Evolutionary conservation across 2,888 invertebrate genomes (phyloP), one percentile per base, ranked within the genome.

Genomic region (Hirtodrosophila alboralis): DNA sequence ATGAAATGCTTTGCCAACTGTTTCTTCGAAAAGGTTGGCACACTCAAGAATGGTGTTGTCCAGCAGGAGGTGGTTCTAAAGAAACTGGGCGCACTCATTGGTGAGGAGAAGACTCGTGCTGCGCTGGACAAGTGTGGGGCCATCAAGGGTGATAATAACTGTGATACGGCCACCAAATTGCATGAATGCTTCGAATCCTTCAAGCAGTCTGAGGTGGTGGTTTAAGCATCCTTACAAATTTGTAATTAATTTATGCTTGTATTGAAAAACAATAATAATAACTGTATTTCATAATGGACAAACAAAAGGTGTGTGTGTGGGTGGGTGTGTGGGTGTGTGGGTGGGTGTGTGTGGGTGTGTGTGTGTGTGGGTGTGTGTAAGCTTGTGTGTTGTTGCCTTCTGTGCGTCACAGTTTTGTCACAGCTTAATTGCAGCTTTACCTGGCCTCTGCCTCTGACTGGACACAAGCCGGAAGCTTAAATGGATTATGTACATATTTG

Each of bases 1-100:
- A 31, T 79, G 2, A 88, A 88, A 53, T 89, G 90, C 65, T 89
- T 89, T 49, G 63, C 84, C 33, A 86, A 87, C 40, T 90, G 90
- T 41, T 86, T 90, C 74, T 75, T 90, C 31, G 89, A 89, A 57
- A 85, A 87, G 61, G 28, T 63, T 0, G 89, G 86, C 21, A 65
- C 85, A 7, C 14, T 87, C 2, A 85, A 86, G 62, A 73, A 88
- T 30, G 87, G 84, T 1, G 75, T 67, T 1, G n/a, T 90, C 0
- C 84, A 88, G 54, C 76, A 74, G 4, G 73, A 62, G 2, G 57
- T 61, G 2, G 61, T 79, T 3, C 10, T 78, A 0, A 26, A 57
- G 26, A 84, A 86, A 18, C 58, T 89, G 34, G 60, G 60, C 3
- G 7, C 64, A 0, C 21, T 72, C 36, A 40, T 89, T 13, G 89